These are phyloP conservation scores for Amiota minor DNA, from an alignment of 2,888 invertebrate genomes.

Conservation along the genomic window DNA sequence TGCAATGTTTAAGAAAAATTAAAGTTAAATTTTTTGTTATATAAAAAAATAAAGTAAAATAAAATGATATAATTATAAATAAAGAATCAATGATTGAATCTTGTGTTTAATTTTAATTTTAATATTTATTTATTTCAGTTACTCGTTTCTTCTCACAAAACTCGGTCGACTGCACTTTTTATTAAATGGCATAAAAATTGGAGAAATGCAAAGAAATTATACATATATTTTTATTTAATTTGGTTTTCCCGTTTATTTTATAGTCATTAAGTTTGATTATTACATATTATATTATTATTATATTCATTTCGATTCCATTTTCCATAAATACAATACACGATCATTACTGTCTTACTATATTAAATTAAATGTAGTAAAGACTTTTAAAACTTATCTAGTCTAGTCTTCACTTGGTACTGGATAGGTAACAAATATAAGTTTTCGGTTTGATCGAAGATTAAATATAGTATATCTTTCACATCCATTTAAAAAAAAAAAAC, in stretches of 20 bases:
- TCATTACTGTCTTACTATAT: no score
- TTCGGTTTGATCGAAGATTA: no score
- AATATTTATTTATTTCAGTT: slow-evolving; percentile 20
- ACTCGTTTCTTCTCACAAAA: slow-evolving; percentile 12
- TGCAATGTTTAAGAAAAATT: slow-evolving; percentile 32
- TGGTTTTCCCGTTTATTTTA: background rate
- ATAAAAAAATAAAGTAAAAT: background rate
- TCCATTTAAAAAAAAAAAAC: no score
- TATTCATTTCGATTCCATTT: background rate
- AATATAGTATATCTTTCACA: no score
- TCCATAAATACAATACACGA: no score
- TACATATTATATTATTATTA: background rate
- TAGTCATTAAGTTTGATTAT: background rate
- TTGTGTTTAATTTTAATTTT: slow-evolving; percentile 14
- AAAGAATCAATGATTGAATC: background rate
- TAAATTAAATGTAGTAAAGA: no score
- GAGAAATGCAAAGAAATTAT: background rate
- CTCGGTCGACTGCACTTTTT: background rate
- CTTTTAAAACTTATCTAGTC: no score
- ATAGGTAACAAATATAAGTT: no score
- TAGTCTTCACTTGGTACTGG: no score
- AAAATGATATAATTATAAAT: background rate
- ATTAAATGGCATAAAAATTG: background rate
- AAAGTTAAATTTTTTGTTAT: slow-evolving; percentile 38
- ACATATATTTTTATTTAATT: background rate